Percentiles rank a stretch among this genome's conserved stretches.
phyloP scores from a whole-genome alignment of 2,113 vertebrate genomes.

The Macaca nemestrina region DNA sequence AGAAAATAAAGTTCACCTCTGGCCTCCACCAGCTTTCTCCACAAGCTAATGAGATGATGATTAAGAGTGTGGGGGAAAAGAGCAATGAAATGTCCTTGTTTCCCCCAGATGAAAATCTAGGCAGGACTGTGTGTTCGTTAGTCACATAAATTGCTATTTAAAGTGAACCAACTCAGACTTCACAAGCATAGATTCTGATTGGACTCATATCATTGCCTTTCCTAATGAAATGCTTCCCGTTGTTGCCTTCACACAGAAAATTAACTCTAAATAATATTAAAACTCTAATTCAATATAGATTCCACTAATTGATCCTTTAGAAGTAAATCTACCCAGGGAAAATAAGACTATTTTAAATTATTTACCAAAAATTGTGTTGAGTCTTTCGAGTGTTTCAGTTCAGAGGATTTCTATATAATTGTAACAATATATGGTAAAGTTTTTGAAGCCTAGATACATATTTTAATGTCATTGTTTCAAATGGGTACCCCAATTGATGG shows the following conservation, averaged over 20 bases:
- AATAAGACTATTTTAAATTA: conserved; percentile 30
- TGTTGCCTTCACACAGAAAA: conserved; percentile 46
- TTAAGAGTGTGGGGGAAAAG: background rate
- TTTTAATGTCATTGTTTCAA: background rate
- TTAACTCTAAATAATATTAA: conserved; percentile 12
- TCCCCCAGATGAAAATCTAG: conserved; percentile 22
- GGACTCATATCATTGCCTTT: conserved; percentile 21
- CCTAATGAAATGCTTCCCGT: background rate
- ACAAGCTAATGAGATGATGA: conserved; percentile 53
- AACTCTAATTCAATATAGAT: conserved; percentile 8
- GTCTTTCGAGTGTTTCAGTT: conserved; percentile 6
- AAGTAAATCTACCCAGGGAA: conserved; percentile 2
- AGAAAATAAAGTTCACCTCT: conserved; percentile 55
- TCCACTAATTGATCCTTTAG: conserved; percentile 19
- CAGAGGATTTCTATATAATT: conserved; percentile 4
- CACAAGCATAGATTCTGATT: background rate
- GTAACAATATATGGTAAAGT: background rate
- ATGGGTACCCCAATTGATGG: background rate
- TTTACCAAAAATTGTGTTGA: background rate
- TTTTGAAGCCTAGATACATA: background rate
- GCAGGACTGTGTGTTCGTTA: background rate
- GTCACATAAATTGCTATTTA: conserved; percentile 25
- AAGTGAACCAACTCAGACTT: conserved; percentile 29
- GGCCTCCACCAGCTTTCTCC: conserved; percentile 21
- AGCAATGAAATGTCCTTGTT: background rate